These are phyloP conservation scores for Eilema depressum DNA, from an alignment of 2,888 invertebrate species.

Conservation along the genomic window DNA sequence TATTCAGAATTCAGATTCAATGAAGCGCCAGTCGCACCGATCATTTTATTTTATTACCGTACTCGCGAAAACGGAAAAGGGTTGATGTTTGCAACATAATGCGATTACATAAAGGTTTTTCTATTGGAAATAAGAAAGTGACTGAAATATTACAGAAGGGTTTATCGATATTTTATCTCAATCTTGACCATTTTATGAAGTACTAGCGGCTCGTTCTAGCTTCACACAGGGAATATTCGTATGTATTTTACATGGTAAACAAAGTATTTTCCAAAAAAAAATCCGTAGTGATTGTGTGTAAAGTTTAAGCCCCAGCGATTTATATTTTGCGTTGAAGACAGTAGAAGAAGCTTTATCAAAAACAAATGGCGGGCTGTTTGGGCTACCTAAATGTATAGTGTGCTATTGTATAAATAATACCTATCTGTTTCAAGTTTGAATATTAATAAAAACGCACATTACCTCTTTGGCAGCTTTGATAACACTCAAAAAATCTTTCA, in stretches of 20 bases:
- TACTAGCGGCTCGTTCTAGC: not conserved
- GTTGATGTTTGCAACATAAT: constrained; percentile 14
- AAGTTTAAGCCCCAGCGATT: too few relatives aligned
- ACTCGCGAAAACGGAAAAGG: constrained; percentile 12
- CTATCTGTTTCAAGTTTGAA: not conserved
- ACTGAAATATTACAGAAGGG: constrained; percentile 7
- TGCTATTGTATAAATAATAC: not conserved
- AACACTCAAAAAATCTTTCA: constrained; percentile 28
- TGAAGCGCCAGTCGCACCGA: constrained; percentile 15
- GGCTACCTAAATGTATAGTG: too few relatives aligned
- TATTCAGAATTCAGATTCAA: constrained; percentile 20
- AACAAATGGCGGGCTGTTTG: too few relatives aligned
- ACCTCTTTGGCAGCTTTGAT: constrained; percentile 48
- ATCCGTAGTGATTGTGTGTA: too few relatives aligned
- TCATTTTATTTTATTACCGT: constrained; percentile 25
- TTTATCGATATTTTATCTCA: constrained; percentile 2
- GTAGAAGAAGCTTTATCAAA: too few relatives aligned
- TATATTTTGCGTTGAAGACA: too few relatives aligned
- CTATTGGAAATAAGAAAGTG: constrained; percentile 1
- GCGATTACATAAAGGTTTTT: constrained; percentile 9
- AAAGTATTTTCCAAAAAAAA: too few relatives aligned
- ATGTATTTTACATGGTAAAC: too few relatives aligned
- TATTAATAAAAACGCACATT: not conserved
- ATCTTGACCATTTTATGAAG: not conserved
- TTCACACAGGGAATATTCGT: not conserved